These are phyloP conservation scores for Scaptodrosophila latifasciaeformis DNA, from an alignment of 2,888 invertebrate genomes.

Conservation along the genomic window DNA sequence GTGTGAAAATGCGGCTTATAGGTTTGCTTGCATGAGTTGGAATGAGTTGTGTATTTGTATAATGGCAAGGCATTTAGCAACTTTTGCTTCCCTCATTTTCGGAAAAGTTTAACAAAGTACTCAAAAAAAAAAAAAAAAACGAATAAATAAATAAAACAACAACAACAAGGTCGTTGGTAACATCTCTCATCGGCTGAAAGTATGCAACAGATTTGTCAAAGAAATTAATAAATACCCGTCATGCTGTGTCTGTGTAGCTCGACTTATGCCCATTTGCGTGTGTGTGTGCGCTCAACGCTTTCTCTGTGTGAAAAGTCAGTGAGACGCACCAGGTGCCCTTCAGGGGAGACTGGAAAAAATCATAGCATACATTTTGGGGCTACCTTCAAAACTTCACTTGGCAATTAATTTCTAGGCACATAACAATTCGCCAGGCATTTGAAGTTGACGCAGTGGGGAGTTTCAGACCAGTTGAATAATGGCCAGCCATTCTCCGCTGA, in stretches of 20 bases:
- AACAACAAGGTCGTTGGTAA: conserved; percentile 19
- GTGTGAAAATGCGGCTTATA: conserved; percentile 2
- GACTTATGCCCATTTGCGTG: too few relatives aligned
- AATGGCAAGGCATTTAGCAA: conserved; percentile 55
- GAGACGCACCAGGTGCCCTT: conserved; percentile 23
- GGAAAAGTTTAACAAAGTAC: conserved; percentile 67
- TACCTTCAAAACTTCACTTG: not conserved
- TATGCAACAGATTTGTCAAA: conserved; percentile 71
- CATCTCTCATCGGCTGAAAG: conserved; percentile 39
- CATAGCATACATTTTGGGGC: conserved; percentile 41
- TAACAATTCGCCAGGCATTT: not conserved
- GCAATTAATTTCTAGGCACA: conserved; percentile 35
- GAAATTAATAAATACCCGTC: conserved; percentile 70
- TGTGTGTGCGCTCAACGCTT: too few relatives aligned
- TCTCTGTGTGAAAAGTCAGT: not conserved
- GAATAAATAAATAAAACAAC: not conserved
- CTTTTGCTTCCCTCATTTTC: conserved; percentile 13
- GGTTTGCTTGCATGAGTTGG: conserved; percentile 13
- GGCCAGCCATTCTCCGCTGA: conserved; percentile 27
- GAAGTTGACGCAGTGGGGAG: too few relatives aligned
- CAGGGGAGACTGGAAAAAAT: conserved; percentile 9
- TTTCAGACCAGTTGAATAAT: conserved; percentile 30
- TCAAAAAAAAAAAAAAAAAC: conserved; percentile 27
- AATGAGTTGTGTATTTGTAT: conserved; percentile 17
- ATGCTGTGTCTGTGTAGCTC: conserved; percentile 42